Base-by-base conservation (phyloP, 2,797 vertebrate genomes). In the Loris lydekkerianus region DNA sequence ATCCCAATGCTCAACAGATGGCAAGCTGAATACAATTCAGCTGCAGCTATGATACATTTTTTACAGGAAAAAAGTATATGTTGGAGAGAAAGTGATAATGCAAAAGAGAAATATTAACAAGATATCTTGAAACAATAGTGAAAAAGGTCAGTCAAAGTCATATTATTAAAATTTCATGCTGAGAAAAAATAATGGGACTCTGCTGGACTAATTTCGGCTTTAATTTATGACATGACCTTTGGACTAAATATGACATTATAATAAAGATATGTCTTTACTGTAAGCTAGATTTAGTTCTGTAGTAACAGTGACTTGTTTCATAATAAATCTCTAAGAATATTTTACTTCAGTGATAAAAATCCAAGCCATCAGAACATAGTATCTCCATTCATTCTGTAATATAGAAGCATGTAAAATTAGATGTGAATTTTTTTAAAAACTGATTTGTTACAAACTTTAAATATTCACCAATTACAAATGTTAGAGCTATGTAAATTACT, bases 101-200 rank as follows among this genome's bases (percentile, higher is more conserved):
- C 94, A 97, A 97, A 98, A 89, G 31, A 89, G 75, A 86, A 97
- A 97, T 98, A 97, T 98, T 97, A 98, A 96, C 88, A 94, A 97
- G 73, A 91, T 98, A 97, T 98, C 81, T 96, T 98, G 96, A 96
- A 98, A 98, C 72, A 97, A 97, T 95, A 98, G 96, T 98, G 97
- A 90, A 97, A 96, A 98, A 98, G 98, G 98, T 99, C 98, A 99
- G 96, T 96, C 97, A 98, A 98, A 98, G 97, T 97, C 96, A 98
- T 97, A 98, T 93, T 98, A 97, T 96, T 98, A 89, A 97, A 80
- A 81, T 97, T 98, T 98, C 98, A 97, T 97, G 97, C 97, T 97
- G 98, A 60, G 98, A 95, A 98, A 98, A 98, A 98, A 98, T 99
- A 99, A 99, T 99, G 98, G 96, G 96, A 98, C 96, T 92, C 98